These are phyloP conservation scores for Ridgeia piscesae DNA, from an alignment of 1,140 invertebrate genomes.

Conservation along the genomic window DNA sequence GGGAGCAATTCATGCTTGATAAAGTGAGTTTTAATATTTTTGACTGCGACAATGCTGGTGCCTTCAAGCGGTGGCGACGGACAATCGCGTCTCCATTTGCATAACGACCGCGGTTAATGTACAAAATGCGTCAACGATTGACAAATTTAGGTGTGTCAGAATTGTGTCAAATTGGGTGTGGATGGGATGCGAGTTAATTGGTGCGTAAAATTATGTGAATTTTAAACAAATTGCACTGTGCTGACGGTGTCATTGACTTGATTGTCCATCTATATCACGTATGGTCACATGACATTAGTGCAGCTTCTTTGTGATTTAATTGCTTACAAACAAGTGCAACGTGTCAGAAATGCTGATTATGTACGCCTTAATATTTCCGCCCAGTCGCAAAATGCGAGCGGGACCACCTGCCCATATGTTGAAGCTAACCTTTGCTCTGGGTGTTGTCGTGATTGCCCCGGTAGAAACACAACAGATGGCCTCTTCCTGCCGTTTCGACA, in stretches of 20 bases:
- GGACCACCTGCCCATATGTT: constrained; percentile 3
- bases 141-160: not conserved
- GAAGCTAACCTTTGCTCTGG: not conserved
- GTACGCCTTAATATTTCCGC: not conserved
- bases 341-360: not conserved
- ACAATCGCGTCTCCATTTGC: not conserved
- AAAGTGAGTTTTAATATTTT: not conserved
- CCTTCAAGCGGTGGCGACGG: not conserved
- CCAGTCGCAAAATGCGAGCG: not conserved
- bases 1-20: not conserved
- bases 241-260: not conserved
- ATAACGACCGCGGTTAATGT: not conserved
- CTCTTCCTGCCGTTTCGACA: not conserved
- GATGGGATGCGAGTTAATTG: not conserved
- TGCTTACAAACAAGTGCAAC: not conserved
- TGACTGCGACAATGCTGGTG: not conserved
- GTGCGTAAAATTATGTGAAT: not conserved
- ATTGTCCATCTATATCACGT: not conserved
- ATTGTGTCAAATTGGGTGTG: not conserved
- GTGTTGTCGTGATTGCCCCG: not conserved
- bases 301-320: not conserved
- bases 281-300: not conserved
- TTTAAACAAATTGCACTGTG: not conserved
- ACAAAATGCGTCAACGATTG: not conserved
- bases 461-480: not conserved